Conservation (phyloP, 1,140 invertebrate species). For the Sesamia nonagrioides region DNA sequence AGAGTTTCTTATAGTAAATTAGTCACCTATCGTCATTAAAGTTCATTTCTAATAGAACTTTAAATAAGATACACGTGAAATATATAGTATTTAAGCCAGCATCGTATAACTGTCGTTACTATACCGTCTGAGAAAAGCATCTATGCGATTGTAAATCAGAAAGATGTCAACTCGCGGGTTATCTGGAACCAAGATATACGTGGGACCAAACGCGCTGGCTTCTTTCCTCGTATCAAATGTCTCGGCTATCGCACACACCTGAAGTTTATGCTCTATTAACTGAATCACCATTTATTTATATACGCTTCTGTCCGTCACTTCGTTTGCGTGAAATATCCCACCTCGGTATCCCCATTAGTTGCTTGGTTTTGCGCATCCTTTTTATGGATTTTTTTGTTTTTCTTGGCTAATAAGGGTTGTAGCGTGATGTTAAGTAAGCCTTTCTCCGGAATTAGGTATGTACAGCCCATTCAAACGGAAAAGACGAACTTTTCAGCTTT, state of each 20-base stretch:
- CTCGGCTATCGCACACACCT: slow-evolving; percentile 37
- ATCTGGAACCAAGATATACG: slow-evolving; percentile 53
- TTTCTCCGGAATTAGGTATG: too few species aligned
- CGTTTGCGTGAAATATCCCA: too few species aligned
- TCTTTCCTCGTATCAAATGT: slow-evolving; percentile 46
- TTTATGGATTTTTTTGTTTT: too few species aligned
- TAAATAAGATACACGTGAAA: slow-evolving; percentile 5
- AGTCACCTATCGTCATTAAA: background rate
- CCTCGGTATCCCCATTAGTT: too few species aligned
- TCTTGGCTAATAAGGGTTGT: too few species aligned
- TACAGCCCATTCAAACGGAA: too few species aligned
- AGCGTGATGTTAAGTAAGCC: too few species aligned
- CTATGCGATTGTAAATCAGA: slow-evolving; percentile 40
- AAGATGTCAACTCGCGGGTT: slow-evolving; percentile 43
- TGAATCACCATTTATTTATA: background rate
- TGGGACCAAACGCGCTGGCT: slow-evolving; percentile 39
- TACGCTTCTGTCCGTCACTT: background rate
- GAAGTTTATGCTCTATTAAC: slow-evolving; percentile 32
- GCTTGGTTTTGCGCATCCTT: too few species aligned
- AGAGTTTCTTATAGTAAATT: background rate
- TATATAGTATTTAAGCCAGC: slow-evolving; percentile 10
- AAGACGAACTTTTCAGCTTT: background rate
- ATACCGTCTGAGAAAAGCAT: slow-evolving; percentile 26
- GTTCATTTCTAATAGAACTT: background rate
- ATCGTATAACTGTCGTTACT: slow-evolving; percentile 26